Base-by-base conservation (phyloP, 1,140 invertebrate species). In the Galendromus occidentalis region DNA sequence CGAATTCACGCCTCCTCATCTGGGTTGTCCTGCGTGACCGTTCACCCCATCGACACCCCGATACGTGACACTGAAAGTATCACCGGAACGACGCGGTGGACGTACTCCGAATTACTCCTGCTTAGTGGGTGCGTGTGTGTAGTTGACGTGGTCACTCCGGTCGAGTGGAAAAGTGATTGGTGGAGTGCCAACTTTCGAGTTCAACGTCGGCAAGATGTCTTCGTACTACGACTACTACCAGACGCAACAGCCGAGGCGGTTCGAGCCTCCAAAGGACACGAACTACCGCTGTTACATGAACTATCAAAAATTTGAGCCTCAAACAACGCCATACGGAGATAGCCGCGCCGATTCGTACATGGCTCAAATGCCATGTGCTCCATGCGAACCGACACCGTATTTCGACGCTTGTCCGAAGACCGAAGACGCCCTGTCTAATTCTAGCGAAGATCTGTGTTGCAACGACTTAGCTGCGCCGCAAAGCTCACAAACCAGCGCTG, bases 261-360 rank as follows among this genome's bases (percentile, higher is more conserved):
- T 59, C 22, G 51, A 59, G 14, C 51, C 51, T 4, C 51, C 51
- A 14, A 59, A 59, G 22, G 51, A 59, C 33, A 33, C 25, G 25
- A 59, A 59, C 51, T 59, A 59, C 22, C 51, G 51, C 22, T 59
- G 51, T 59, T 59, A 59, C 22, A 59, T 59, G 51, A 59, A 59
- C 51, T 59, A 59, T 25, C 51, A 59, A 9, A 59, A 59, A 22
- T 59, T 59, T 25, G 51, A 59, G 14, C 25, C 51, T 4, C 51
- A 59, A 33, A 25, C 51, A 2, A 33, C 33, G n/a, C 25, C 51
- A 2, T 59, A 59, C 9, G 51, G 51, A 14, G 25, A 25, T 29
- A 59, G n/a, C 17, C 25, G 51, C 51, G 14, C 12, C 2, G 51
- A 14, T 25, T 25, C 25, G n/a, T 59, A 59, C 22, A 59, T 59